A percentile compares a stretch with the other conserved stretches of the same genome.
These are phyloP conservation scores for Pelosia muscerda DNA, from an alignment of 2,888 invertebrate species.

Conservation along the genomic window DNA sequence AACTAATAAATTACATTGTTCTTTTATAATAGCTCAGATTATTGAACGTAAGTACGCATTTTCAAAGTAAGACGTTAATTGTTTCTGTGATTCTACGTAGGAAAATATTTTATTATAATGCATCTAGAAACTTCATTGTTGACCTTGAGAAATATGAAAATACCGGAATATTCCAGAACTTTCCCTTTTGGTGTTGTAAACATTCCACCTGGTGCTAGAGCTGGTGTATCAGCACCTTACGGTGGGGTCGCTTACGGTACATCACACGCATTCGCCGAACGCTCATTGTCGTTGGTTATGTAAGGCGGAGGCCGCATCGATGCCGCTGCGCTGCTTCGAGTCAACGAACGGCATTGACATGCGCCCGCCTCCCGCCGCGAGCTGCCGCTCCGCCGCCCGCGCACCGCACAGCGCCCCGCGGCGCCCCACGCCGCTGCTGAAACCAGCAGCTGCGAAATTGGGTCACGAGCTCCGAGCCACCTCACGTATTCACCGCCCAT, in stretches of 20 bases:
- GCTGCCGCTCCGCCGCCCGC: constrained; percentile 58
- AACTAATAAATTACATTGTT: background rate
- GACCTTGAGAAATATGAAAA: constrained; percentile 1
- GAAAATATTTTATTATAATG: background rate
- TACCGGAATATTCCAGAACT: background rate
- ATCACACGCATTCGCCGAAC: constrained; percentile 78
- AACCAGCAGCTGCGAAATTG: constrained; percentile 86
- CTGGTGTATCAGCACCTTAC: constrained; percentile 27
- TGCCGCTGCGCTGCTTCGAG: constrained; percentile 82
- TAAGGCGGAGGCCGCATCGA: constrained; percentile 85
- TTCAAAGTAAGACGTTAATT: background rate
- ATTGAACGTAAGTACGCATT: background rate
- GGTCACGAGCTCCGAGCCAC: constrained; percentile 84
- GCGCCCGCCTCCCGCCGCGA: constrained; percentile 70
- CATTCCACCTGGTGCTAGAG: background rate
- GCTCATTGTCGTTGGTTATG: constrained; percentile 85
- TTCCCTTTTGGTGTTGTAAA: background rate
- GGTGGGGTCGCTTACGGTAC: constrained; percentile 61
- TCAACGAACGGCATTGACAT: constrained; percentile 87
- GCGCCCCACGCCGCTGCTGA: constrained; percentile 78
- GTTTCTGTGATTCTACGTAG: background rate
- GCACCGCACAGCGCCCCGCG: constrained; percentile 56
- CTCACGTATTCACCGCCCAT: constrained; percentile 75
- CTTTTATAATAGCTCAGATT: background rate
- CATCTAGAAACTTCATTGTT: background rate